These are phyloP conservation scores for Morphnarchus princeps DNA, from an alignment of 2,113 vertebrate genomes.

Conservation along the genomic window DNA sequence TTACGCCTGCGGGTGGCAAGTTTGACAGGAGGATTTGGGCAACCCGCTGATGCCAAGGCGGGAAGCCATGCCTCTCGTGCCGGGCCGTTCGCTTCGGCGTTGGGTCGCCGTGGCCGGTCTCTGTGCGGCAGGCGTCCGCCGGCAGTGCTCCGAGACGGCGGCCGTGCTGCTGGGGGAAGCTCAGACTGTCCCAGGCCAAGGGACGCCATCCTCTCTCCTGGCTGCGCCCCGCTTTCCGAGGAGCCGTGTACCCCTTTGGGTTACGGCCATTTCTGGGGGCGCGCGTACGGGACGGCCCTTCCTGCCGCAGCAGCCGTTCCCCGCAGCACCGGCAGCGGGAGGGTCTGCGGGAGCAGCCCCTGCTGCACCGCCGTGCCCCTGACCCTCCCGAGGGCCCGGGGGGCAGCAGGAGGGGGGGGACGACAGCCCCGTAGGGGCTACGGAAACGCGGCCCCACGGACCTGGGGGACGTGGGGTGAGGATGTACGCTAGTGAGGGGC, in stretches of 20 bases:
- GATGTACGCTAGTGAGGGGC: too few relatives aligned
- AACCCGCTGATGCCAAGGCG: too few relatives aligned
- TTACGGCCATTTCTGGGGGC: accelerated
- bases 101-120: background rate
- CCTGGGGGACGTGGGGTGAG: background rate
- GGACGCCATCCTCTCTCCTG: background rate
- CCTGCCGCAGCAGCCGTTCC: background rate
- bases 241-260: accelerated
- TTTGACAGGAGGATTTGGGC: background rate
- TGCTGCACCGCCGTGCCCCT: accelerated
- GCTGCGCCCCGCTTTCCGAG: background rate
- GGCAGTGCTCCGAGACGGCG: too few relatives aligned
- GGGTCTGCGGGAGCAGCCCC: background rate
- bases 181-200: background rate
- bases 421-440: background rate
- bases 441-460: background rate
- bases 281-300: accelerated
- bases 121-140: too few relatives aligned
- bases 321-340: background rate
- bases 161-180: too few relatives aligned
- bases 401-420: background rate
- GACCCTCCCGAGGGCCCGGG: background rate
- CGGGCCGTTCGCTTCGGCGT: accelerated
- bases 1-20: background rate
- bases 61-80: background rate